Base-by-base conservation (phyloP, 2,797 vertebrate genomes). In the Apogon talboti region DNA sequence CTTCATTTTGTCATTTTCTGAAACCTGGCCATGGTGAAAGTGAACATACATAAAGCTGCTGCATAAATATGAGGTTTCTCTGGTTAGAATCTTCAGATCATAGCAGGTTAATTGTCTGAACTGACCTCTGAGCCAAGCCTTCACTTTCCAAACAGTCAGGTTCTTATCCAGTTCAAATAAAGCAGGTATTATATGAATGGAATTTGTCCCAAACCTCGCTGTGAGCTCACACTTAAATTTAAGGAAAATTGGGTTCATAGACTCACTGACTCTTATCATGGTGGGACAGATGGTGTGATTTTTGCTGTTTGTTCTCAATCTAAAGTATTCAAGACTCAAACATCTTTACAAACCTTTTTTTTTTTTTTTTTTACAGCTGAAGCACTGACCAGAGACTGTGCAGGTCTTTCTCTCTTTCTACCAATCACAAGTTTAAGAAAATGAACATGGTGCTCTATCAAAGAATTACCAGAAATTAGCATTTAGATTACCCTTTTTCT, bases 401-500 rank as follows among this genome's bases (percentile, higher is more conserved):
- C 48, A 14, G 3, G 6, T 50, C 50, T 52, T 13, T 28, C 15
- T 51, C 16, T 62, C 1, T 33, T 7, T 35, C 33, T 10, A 35
- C 0, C 38, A 37, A 40, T 43, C 42, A 58, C 56, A 73, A 52
- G 53, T 30, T 24, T 62, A 56, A 69, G 49, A 56, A 76, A 68
- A 82, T 62, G 18, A 74, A 30, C 37, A 45, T 3, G 51, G 44
- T 42, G 37, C 52, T 67, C n/a, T 6, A 66, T 76, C 10, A 74
- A 54, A 74, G 61, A 59, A 68, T 53, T 42, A 74, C 28, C 28
- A 66, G 43, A 74, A 78, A 78, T 78, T 74, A 48, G 66, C 74
- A 86, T 86, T 83, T 81, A 83, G 70, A 86, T 79, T 63, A 81
- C 45, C n/a, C 38, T 24, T 33, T 28, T 19, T 4, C 0, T 7